phyloP scores from a whole-genome alignment of 2,113 vertebrate genomes.

The Fregetta grallaria region DNA sequence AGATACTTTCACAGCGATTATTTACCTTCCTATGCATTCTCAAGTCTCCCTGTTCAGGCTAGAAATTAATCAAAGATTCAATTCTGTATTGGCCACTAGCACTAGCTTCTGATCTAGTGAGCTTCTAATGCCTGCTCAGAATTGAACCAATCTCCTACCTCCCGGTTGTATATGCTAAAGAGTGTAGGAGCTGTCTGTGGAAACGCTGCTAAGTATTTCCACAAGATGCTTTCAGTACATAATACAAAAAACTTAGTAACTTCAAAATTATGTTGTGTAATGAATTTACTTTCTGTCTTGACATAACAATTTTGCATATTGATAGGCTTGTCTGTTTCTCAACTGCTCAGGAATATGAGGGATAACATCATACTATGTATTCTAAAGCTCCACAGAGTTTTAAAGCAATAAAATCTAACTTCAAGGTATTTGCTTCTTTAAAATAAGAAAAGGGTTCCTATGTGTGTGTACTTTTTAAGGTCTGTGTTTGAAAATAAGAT shows the following conservation, averaged over 20 bases:
- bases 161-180: not conserved
- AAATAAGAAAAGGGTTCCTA: not conserved
- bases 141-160: not conserved
- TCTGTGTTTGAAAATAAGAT: not conserved
- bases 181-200: too few relatives aligned
- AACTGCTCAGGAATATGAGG: not conserved
- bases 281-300: not conserved
- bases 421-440: not conserved
- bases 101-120: not conserved
- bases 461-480: not conserved
- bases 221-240: not conserved
- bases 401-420: not conserved
- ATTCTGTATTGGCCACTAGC: not conserved
- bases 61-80: not conserved
- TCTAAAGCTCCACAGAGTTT: not conserved
- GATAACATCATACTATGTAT: fast-evolving
- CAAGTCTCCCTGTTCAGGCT: not conserved
- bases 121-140: not conserved
- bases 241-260: not conserved
- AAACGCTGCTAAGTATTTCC: not conserved
- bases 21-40: not conserved
- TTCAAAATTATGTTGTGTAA: not conserved
- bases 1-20: not conserved
- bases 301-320: not conserved
- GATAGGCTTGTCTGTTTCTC: not conserved